Base-by-base conservation (phyloP, 2,113 vertebrate genomes). In the Dicaeum eximium region DNA sequence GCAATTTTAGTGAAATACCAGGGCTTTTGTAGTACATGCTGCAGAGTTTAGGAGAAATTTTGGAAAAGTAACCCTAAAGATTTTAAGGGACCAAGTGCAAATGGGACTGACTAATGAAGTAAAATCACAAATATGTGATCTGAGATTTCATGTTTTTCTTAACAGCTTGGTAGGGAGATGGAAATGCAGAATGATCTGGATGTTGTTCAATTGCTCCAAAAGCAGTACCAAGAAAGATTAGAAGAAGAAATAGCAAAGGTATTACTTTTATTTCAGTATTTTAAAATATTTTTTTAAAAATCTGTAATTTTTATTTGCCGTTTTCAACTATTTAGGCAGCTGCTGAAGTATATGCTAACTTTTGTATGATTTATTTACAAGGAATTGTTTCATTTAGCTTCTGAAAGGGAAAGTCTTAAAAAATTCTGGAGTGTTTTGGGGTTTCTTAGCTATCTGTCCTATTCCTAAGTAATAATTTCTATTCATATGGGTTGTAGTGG, bases 231-330 rank as follows among this genome's bases (percentile, higher is more conserved):
- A 96, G 98, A 99, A 95, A 98, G 93, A 94, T 96, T 99, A 91
- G 98, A 99, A 97, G 98, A 99, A 97, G 99, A 99, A 97, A 98
- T 99, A 57, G 99, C 99, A 67, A 99, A 99, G 98, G 99, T 99
- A 98, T 47, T 50, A 15, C 22, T 72, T 73, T 74, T 21, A 37
- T 85, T 72, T 67, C 3, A 0, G 88, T 67, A 53, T 19, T 42
- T 88, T 30, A 74, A 88, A 77, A 57, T 51, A 16, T 8, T 2
- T 47, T 42, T 91, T 61, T 0, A 8, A 60, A 73, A 61, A 42
- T 37, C 13, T 15, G 11, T 23, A 9, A 30, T 51, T 75, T 70
- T 70, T 24, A 24, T 88, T 73, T 94, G 15, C 13, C 5, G 3
- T 86, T 90, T 90, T 38, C 78, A 33, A 60, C 22, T 66, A 22